Base-by-base conservation (phyloP, 2,113 vertebrate genomes). In the Oreocharis arfaki region DNA sequence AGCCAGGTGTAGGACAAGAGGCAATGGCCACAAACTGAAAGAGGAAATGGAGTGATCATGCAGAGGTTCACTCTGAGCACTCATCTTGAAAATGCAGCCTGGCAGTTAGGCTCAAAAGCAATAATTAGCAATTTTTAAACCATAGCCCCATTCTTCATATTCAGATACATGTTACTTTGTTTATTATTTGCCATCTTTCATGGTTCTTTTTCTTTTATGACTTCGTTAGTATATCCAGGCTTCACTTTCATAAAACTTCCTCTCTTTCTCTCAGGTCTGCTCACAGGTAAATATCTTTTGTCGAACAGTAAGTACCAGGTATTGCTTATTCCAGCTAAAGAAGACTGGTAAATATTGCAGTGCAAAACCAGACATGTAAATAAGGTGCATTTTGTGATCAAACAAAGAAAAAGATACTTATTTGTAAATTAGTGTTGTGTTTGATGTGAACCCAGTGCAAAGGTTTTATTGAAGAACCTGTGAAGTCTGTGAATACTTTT, bases 351-450 rank as follows among this genome's bases (percentile, higher is more conserved):
- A 97, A 96, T 97, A 96, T 96, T 97, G 95, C 90, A 97, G 76
- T 89, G 96, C 96, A 96, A 98, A 98, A 97, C 96, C 93, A 98
- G 92, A 96, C 95, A 98, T 98, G 98, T 97, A 98, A 99, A 98
- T 98, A 97, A 98, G 96, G 94, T 96, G 87, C 90, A 87, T 97
- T 98, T 98, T 97, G 95, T 93, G 64, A 94, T 87, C 88, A 97
- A 97, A 89, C 82, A 94, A 97, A 97, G 96, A 87, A 96, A 96
- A 96, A 97, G 35, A 96, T 84, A 98, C 99, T 99, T 80, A 98
- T 92, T 98, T 98, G 98, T 98, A 98, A 99, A 99, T 99, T 97
- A 99, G 97, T 95, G 92, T 91, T 87, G 74, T 94, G 97, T 99
- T 99, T 98, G 98, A 98, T 98, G 97, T 98, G 97, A 97, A 98